Conservation (phyloP, 2,797 vertebrate species). For the Malurus splendens region DNA sequence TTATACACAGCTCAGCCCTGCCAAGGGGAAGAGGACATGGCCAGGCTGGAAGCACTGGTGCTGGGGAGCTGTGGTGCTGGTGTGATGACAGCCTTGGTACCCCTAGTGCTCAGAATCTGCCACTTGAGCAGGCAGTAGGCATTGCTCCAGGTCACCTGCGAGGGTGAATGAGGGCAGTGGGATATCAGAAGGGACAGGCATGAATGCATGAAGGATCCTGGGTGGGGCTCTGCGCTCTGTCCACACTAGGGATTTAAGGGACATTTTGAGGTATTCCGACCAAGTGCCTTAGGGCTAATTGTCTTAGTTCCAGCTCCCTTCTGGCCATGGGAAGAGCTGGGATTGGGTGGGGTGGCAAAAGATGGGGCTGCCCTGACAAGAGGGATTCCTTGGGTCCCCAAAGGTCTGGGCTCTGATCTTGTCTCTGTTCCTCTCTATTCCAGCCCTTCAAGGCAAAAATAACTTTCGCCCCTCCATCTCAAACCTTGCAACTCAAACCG, state of each 20-base stretch:
- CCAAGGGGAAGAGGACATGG: background rate
- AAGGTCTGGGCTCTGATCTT: background rate
- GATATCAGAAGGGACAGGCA: background rate
- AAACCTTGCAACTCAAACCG: background rate
- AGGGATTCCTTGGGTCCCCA: background rate
- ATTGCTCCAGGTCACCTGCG: background rate
- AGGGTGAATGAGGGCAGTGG: background rate
- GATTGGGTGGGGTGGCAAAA: background rate
- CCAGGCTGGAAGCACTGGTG: background rate
- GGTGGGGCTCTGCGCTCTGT: background rate
- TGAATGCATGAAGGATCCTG: background rate
- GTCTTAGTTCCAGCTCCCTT: background rate
- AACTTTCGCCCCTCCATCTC: background rate
- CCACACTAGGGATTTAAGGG: background rate
- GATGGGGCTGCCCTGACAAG: background rate
- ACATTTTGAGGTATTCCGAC: background rate
- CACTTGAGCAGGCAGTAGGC: background rate
- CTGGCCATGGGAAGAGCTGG: background rate
- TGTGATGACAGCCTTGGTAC: background rate
- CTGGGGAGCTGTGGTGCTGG: background rate
- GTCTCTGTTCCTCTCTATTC: background rate
- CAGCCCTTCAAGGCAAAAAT: background rate
- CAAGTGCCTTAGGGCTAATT: background rate
- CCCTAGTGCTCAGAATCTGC: background rate
- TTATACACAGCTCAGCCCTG: background rate